Percentiles rank a stretch among this genome's conserved stretches.
Evolutionary conservation across 2,888 invertebrate genomes (phyloP).

Genomic region (Cosmia pyralina): DNA sequence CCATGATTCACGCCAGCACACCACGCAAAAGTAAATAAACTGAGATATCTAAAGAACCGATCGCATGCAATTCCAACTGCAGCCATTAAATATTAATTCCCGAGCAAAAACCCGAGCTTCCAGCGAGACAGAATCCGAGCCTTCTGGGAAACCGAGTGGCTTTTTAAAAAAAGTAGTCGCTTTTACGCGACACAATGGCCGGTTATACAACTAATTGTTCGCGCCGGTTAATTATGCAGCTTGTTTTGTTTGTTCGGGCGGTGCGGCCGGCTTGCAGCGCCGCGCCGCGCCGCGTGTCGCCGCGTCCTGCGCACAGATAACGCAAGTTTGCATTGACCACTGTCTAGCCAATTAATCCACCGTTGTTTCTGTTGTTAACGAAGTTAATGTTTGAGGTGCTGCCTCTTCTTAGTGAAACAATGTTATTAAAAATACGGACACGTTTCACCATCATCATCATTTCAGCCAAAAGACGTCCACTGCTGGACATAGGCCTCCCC

Average conservation of each 20-base stretch:
- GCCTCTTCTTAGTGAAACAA: slow-evolving; percentile 22
- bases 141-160: slow-evolving; percentile 85
- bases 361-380: slow-evolving; percentile 65
- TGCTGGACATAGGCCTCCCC: too few species aligned
- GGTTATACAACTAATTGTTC: slow-evolving; percentile 87
- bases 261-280: slow-evolving; percentile 63
- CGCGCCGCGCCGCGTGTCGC: slow-evolving; percentile 45
- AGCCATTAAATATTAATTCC: slow-evolving; percentile 84
- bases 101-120: slow-evolving; percentile 78
- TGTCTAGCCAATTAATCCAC: slow-evolving; percentile 72
- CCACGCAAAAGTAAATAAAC: slow-evolving; percentile 76
- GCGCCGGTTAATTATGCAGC: slow-evolving; percentile 85
- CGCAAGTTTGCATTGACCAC: slow-evolving; percentile 64
- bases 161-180: slow-evolving; percentile 76
- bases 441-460: background rate
- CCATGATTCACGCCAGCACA: slow-evolving; percentile 71
- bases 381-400: slow-evolving; percentile 43
- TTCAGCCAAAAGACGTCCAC: too few species aligned
- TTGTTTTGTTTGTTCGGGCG: slow-evolving; percentile 78
- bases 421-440: slow-evolving; percentile 9
- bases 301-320: slow-evolving; percentile 55
- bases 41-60: slow-evolving; percentile 77
- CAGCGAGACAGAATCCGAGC: slow-evolving; percentile 76
- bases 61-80: slow-evolving; percentile 81
- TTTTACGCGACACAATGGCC: slow-evolving; percentile 83